Evolutionary conservation across 2,888 invertebrate species (phyloP), one percentile per base, ranked within the genome.

Genomic region (Eupelmus urozonus): DNA sequence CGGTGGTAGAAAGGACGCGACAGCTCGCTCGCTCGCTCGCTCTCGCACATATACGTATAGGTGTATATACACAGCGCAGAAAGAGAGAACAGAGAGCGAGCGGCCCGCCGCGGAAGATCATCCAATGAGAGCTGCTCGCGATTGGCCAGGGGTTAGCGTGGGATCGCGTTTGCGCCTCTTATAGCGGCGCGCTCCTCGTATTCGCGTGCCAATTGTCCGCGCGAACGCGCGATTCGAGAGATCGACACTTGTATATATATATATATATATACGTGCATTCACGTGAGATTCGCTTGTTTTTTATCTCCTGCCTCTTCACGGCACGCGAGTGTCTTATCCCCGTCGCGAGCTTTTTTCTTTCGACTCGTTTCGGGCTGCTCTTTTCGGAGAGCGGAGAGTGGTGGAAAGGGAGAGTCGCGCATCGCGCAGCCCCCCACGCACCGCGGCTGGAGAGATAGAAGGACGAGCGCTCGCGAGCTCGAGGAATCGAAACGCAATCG

Each of bases 111-210:
- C 11, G 29, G 76, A 72, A 66, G 78, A 81, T 78, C 80, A 80
- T 73, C 78, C 78, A 78, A 78, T 76, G 70, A 71, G 81, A 78
- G 77, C 59, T 27, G 72, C 65, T 67, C 66, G 72, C 72, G 78
- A 80, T 81, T 80, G 78, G 71, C 55, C 74, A 76, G 78, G 76
- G 81, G 80, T 79, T 79, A 78, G 82, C 81, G 82, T 82, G 82
- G 82, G 82, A 80, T 74, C 76, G 80, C 62, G 69, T 76, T 45
- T 71, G 62, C 66, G 79, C 76, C 81, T 80, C 82, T 82, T 82
- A 82, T 79, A 82, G 82, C n/a, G n/a, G 78, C 81, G 78, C 78
- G 80, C 45, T 80, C 80, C 67, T 76, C 67, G 74, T 76, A 45
- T 78, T 67, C 79, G 80, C 80, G 78, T 62, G 81, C 73, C 81